Conservation (phyloP, 2,888 invertebrate genomes). For the Latheticus oryzae region DNA sequence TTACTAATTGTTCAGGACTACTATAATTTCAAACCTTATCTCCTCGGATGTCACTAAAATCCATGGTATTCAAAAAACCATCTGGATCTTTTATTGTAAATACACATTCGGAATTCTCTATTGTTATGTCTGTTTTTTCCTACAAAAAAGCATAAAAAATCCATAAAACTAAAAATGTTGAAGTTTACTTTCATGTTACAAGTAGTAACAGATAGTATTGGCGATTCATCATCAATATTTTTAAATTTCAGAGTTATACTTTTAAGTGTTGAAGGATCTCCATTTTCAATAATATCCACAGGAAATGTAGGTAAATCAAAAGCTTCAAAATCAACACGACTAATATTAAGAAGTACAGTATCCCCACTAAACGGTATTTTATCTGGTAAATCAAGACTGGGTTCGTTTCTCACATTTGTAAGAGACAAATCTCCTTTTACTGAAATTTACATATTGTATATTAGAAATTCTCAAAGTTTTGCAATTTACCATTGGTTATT, state of each 20-base stretch:
- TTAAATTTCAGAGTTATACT: slow-evolving; percentile 38
- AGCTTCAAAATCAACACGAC: no score
- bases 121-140: slow-evolving; percentile 48
- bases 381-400: no score
- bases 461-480: no score
- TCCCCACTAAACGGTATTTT: no score
- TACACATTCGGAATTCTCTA: slow-evolving; percentile 43
- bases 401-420: no score
- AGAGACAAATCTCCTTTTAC: no score
- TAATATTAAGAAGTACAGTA: no score
- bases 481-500: no score
- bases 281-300: background rate
- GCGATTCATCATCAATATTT: slow-evolving; percentile 52
- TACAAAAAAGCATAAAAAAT: slow-evolving; percentile 38
- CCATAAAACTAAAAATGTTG: slow-evolving; percentile 30
- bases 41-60: slow-evolving; percentile 30
- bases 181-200: slow-evolving; percentile 51
- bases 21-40: slow-evolving; percentile 32
- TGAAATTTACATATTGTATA: no score
- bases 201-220: slow-evolving; percentile 44
- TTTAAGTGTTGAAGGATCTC: background rate
- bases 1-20: background rate
- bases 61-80: slow-evolving; percentile 50
- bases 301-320: no score
- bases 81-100: slow-evolving; percentile 50